Evolutionary conservation across 2,113 vertebrate species (phyloP), one percentile per base, ranked within the genome.

Genomic region (Emydura subglobosa): DNA sequence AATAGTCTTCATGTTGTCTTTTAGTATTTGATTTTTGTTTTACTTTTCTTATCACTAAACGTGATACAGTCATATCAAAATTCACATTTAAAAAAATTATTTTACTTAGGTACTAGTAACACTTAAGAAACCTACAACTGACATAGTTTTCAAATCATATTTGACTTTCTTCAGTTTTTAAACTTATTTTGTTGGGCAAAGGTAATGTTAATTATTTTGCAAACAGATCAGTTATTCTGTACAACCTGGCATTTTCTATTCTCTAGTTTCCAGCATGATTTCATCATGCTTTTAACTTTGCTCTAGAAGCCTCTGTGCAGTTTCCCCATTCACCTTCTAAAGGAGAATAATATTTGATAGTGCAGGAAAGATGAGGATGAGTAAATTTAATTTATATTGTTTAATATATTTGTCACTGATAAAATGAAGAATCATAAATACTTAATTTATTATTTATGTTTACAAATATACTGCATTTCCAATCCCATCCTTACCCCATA

Each of bases 311-410:
- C 10, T 29, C 6, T 78, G 39, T 78, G 10, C 12, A 7, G 6
- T 78, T 78, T 47, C 25, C 47, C 39, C 24, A 47, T 78, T 76
- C 42, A 27, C 34, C 11, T 84, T 39, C 54, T 86, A 34, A 59
- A 87, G 25, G 14, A 25, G 57, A 29, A 31, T 78, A 29, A 6
- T 72, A 85, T 0, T 90, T 3, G 10, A 87, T 2, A 44, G 34
- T 61, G 29, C 92, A 25, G 25, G 92, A 94, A 78, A 88, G 19
- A 82, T 81, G 42, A 93, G 2, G 11, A 5, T 81, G 81, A 76
- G 57, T 89, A 74, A 84, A 91, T 89, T 54, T 42, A 34, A 85
- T 94, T 61, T 47, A 21, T 50, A 9, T 90, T 22, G 25, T 84
- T 88, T 86, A 3, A 0, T 17, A 3, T 83, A 11, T 83, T 65